Percentiles rank a stretch among this genome's conserved stretches.
These are phyloP conservation scores for Bursaphelenchus okinawaensis DNA, from an alignment of 2,888 invertebrate species.

Conservation along the genomic window DNA sequence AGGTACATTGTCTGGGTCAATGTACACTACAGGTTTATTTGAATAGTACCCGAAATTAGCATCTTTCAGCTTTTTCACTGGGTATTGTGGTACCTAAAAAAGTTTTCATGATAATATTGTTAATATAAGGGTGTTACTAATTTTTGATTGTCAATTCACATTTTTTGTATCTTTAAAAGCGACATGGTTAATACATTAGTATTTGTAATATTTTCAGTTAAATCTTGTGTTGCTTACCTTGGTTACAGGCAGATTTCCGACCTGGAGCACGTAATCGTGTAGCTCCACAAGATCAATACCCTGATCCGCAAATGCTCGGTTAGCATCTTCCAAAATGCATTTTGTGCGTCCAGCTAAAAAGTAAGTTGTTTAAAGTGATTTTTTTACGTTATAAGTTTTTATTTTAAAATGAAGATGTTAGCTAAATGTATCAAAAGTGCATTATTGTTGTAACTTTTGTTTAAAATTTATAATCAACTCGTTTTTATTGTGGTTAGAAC, in stretches of 20 bases:
- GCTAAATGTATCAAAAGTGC: too few relatives aligned
- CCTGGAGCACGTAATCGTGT: conserved; percentile 27
- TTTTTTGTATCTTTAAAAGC: too few relatives aligned
- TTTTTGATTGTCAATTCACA: too few relatives aligned
- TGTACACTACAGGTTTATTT: background rate
- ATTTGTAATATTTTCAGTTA: background rate
- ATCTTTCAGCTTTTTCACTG: background rate
- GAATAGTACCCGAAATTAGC: background rate
- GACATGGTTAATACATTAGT: too few relatives aligned
- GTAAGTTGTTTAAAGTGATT: background rate
- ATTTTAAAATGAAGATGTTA: too few relatives aligned
- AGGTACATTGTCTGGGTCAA: background rate
- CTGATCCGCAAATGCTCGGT: conserved; percentile 3
- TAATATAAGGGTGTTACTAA: background rate
- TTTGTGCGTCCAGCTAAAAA: conserved; percentile 1
- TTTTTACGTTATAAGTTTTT: background rate
- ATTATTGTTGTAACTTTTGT: background rate
- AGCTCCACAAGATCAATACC: conserved; percentile 18
- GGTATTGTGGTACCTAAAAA: conserved; percentile 8
- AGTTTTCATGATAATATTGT: background rate
- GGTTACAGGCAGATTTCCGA: conserved; percentile 9
- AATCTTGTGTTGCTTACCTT: background rate
- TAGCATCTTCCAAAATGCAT: background rate
- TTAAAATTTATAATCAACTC: background rate
- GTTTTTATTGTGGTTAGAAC: too few relatives aligned